A percentile compares a stretch with the other conserved stretches of the same genome.
These are phyloP conservation scores for Liparis tanakae DNA, from an alignment of 2,797 vertebrate species.

Conservation along the genomic window DNA sequence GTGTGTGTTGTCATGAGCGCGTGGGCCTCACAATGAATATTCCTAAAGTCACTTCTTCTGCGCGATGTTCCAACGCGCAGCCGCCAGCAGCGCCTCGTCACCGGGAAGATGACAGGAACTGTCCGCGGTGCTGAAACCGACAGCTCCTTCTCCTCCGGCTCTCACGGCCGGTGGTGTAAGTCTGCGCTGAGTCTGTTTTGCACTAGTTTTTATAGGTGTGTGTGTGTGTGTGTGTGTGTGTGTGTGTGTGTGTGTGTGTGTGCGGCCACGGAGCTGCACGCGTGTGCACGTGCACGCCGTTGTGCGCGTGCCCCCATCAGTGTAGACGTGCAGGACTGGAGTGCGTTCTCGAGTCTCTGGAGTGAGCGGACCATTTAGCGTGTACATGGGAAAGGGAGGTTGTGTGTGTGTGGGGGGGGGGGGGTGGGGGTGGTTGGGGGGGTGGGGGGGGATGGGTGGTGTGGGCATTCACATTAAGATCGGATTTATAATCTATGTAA, in stretches of 20 bases:
- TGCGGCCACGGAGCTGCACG: not conserved
- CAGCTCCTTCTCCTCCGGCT: slow-evolving; percentile 62
- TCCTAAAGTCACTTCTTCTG: slow-evolving; percentile 39
- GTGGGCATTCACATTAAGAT: no score
- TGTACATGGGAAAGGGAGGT: not conserved
- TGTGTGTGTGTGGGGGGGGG: no score
- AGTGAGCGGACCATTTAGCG: not conserved
- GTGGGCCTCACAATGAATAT: slow-evolving; percentile 39
- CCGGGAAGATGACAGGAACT: slow-evolving; percentile 65
- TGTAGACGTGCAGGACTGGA: not conserved
- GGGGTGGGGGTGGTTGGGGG: no score
- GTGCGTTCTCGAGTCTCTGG: slow-evolving; percentile 1
- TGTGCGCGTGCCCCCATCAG: not conserved
- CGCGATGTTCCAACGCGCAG: slow-evolving; percentile 53
- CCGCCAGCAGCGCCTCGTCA: slow-evolving; percentile 52
- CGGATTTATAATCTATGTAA: no score
- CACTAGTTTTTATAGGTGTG: not conserved
- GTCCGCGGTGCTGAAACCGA: slow-evolving; percentile 75
- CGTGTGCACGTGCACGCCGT: not conserved
- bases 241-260: no score
- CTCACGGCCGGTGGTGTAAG: slow-evolving; percentile 30
- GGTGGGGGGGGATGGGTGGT: no score
- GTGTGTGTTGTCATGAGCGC: slow-evolving; percentile 15
- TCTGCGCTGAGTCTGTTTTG: slow-evolving; percentile 17
- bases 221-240: no score